A percentile compares a stretch with the other conserved stretches of the same genome.
phyloP scores from a whole-genome alignment of 2,113 vertebrate species.

The Coptodon bakossiorum region DNA sequence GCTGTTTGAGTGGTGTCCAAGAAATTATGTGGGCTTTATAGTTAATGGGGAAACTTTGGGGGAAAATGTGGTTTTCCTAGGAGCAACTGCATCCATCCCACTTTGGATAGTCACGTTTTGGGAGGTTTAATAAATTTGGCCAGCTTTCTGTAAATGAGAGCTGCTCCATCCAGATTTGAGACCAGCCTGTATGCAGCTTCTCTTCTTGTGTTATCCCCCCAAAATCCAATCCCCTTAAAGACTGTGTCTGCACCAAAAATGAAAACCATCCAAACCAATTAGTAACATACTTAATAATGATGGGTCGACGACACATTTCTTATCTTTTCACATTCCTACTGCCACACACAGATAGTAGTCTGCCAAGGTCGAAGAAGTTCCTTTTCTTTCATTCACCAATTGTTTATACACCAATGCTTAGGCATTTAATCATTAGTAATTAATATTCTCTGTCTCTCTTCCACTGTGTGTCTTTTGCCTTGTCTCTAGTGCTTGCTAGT shows the following conservation, averaged over 20 bases:
- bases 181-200: neutral
- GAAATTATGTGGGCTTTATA: neutral
- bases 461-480: neutral
- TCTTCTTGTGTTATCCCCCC: neutral
- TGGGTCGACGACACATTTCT: neutral
- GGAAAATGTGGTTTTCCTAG: neutral
- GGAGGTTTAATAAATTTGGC: neutral
- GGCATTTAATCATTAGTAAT: neutral
- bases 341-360: neutral
- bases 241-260: neutral
- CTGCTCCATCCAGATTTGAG: neutral
- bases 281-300: neutral
- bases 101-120: neutral
- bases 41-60: neutral
- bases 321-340: neutral
- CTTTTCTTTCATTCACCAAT: neutral
- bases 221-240: neutral
- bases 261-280: neutral
- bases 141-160: neutral
- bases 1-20: neutral
- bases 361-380: neutral
- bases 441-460: neutral
- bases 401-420: neutral
- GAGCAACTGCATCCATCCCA: neutral
- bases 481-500: neutral